phyloP scores from a whole-genome alignment of 2,888 invertebrate species.

The Apodemia mormo region DNA sequence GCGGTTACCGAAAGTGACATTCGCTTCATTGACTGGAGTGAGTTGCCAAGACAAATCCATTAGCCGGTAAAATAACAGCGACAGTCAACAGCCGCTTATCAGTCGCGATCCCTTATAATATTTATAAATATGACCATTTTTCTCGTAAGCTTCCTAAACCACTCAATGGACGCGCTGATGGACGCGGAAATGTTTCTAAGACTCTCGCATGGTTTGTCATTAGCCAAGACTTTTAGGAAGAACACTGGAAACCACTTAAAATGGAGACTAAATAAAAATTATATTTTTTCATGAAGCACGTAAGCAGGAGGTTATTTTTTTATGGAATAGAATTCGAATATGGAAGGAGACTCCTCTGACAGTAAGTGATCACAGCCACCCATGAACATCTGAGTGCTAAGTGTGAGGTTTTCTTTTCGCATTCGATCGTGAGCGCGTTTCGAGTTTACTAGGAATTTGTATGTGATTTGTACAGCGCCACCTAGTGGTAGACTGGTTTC shows the following conservation, averaged over 20 bases:
- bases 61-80: not conserved
- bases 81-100: slow-evolving; percentile 12
- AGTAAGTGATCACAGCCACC: too few species aligned
- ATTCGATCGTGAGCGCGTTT: too few species aligned
- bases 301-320: too few species aligned
- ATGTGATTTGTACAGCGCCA: too few species aligned
- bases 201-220: not conserved
- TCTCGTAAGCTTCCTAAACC: slow-evolving; percentile 9
- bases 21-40: not conserved
- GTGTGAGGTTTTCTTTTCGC: too few species aligned
- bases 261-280: not conserved
- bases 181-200: slow-evolving; percentile 5
- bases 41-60: not conserved
- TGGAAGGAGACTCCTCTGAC: too few species aligned
- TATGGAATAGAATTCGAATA: too few species aligned
- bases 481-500: too few species aligned
- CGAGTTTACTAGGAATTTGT: too few species aligned
- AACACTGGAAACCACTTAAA: slow-evolving; percentile 6
- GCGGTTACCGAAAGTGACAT: not conserved
- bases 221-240: not conserved
- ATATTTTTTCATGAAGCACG: too few species aligned
- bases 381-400: too few species aligned
- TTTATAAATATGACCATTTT: not conserved
- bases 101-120: slow-evolving; percentile 1
- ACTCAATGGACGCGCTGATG: slow-evolving; percentile 7